Evolutionary conservation across 1,140 invertebrate species (phyloP).

Genomic region (Cotesia glomerata): DNA sequence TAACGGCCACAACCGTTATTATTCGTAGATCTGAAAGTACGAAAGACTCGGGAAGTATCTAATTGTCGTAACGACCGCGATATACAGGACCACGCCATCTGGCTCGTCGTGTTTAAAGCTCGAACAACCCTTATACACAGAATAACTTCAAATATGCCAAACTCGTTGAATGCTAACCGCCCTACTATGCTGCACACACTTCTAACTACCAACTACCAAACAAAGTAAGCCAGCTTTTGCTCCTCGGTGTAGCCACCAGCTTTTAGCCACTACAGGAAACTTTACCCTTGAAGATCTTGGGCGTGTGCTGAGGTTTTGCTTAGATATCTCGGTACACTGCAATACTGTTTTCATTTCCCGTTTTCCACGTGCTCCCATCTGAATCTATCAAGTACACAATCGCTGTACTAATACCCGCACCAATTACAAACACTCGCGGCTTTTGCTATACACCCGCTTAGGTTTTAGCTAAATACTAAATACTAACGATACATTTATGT

Average conservation of each 20-base stretch:
- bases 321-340: not conserved
- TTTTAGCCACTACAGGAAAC: not conserved
- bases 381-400: slow-evolving; percentile 61
- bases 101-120: slow-evolving; percentile 41
- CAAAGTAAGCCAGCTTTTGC: not conserved
- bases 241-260: not conserved
- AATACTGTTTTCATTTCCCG: not conserved
- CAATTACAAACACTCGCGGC: slow-evolving; percentile 62
- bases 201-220: no score
- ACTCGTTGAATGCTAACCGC: not conserved
- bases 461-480: slow-evolving; percentile 62
- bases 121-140: not conserved
- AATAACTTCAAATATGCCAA: slow-evolving; percentile 6
- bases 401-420: slow-evolving; percentile 54
- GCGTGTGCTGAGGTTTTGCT: no score
- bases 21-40: slow-evolving; percentile 52
- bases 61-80: slow-evolving; percentile 55
- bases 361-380: slow-evolving; percentile 12
- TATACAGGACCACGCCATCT: slow-evolving; percentile 55
- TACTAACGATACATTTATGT: slow-evolving; percentile 56
- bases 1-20: slow-evolving; percentile 45
- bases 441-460: slow-evolving; percentile 37
- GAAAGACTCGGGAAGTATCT: slow-evolving; percentile 43
- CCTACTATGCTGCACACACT: not conserved
- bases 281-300: no score